Conservation (phyloP, 1,140 invertebrate species). For the Ips nitidus region DNA sequence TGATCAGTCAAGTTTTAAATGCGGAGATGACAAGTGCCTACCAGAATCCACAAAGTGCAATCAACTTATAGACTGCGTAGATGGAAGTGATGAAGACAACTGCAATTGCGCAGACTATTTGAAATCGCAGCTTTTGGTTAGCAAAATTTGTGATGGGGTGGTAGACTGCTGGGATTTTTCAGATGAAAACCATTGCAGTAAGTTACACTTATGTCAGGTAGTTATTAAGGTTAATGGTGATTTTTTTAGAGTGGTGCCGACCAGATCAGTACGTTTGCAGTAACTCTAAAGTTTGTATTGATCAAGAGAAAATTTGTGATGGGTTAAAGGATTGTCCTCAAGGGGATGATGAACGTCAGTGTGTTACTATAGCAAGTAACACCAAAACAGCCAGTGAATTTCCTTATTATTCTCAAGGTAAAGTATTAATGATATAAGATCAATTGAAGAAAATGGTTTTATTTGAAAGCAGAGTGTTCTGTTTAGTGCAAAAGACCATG, state of each 20-base stretch:
- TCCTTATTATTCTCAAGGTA: constrained; percentile 63
- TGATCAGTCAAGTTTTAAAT: constrained; percentile 55
- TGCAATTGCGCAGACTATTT: constrained; percentile 79
- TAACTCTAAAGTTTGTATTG: constrained; percentile 69
- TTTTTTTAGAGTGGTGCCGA: constrained; percentile 68
- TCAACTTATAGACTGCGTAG: constrained; percentile 70
- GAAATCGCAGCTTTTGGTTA: constrained; percentile 64
- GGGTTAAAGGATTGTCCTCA: constrained; percentile 74
- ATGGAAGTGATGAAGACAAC: constrained; percentile 70
- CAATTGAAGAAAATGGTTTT: background rate
- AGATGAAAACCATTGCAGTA: constrained; percentile 78
- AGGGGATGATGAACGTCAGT: constrained; percentile 80
- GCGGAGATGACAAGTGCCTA: constrained; percentile 68
- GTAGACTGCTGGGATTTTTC: constrained; percentile 80
- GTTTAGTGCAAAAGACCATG: too few species aligned
- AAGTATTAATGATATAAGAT: constrained; percentile 5
- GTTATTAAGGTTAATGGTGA: background rate
- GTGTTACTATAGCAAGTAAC: constrained; percentile 59
- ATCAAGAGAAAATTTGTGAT: constrained; percentile 70
- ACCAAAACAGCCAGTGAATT: constrained; percentile 57
- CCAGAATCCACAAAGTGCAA: constrained; percentile 70
- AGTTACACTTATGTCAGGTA: constrained; percentile 37
- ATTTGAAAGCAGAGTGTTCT: background rate
- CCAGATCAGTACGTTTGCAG: constrained; percentile 74
- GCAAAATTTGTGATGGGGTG: constrained; percentile 80